Conservation (phyloP, 1,140 invertebrate species). For the Procambarus clarkii region DNA sequence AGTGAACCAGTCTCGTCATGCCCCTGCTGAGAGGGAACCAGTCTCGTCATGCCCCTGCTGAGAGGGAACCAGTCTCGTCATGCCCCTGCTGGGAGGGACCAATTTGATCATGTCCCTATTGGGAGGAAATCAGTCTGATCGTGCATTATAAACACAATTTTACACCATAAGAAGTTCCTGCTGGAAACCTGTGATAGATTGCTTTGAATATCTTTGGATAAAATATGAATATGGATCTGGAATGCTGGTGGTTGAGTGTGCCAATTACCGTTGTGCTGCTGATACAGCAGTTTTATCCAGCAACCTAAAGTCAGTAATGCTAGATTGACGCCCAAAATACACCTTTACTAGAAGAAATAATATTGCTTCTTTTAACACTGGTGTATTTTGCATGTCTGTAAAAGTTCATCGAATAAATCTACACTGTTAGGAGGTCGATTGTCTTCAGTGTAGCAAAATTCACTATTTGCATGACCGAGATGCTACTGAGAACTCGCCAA, state of each 20-base stretch:
- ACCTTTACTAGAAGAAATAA: constrained; percentile 25
- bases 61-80: too few relatives aligned
- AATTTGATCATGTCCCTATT: constrained; percentile 39
- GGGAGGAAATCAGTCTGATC: constrained; percentile 56
- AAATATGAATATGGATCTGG: constrained; percentile 47
- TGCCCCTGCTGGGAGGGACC: constrained; percentile 36
- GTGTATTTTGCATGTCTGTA: constrained; percentile 24
- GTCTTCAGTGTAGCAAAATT: constrained; percentile 29
- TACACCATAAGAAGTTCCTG: constrained; percentile 68
- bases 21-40: too few relatives aligned
- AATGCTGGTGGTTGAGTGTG: constrained; percentile 67
- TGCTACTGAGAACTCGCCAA: constrained; percentile 46
- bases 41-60: too few relatives aligned
- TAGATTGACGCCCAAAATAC: constrained; percentile 29
- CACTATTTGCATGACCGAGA: constrained; percentile 41
- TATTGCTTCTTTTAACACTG: constrained; percentile 12
- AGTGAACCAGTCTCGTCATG: too few relatives aligned
- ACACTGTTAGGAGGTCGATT: constrained; percentile 3
- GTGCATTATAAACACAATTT: constrained; percentile 69
- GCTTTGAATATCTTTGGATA: constrained; percentile 35
- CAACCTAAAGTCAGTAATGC: constrained; percentile 52
- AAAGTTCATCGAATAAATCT: constrained; percentile 25
- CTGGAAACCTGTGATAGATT: constrained; percentile 67
- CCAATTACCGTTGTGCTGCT: constrained; percentile 64
- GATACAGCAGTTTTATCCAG: constrained; percentile 35